These are phyloP conservation scores for Argyrosomus japonicus DNA, from an alignment of 2,113 vertebrate species.

Conservation along the genomic window DNA sequence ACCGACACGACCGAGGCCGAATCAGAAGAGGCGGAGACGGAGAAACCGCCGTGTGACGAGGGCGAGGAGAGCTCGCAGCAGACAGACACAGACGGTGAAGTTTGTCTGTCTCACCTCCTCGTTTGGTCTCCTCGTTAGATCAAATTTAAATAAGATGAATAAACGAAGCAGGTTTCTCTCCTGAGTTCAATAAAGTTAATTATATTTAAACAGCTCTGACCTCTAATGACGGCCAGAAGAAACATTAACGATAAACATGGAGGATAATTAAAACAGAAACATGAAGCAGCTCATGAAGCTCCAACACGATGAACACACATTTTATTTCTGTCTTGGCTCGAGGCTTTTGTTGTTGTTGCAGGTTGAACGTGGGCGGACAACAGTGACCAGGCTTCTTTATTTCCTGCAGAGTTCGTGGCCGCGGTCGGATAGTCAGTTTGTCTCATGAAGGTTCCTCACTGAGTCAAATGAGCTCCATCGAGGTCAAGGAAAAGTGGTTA, in stretches of 20 bases:
- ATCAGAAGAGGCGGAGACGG: constrained; percentile 24
- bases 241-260: neutral
- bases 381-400: too few species aligned
- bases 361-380: too few species aligned
- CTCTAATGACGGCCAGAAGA: neutral
- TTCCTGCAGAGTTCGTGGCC: too few species aligned
- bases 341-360: too few species aligned
- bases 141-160: neutral
- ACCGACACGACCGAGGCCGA: neutral
- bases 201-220: neutral
- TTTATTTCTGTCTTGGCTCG: neutral
- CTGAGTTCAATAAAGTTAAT: constrained; percentile 17
- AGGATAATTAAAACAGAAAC: too few species aligned
- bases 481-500: too few species aligned
- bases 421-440: too few species aligned
- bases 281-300: neutral
- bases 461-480: too few species aligned
- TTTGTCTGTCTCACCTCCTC: neutral
- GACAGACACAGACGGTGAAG: constrained; percentile 53
- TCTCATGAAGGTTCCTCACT: too few species aligned
- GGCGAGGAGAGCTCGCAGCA: constrained; percentile 70
- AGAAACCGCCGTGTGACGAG: constrained; percentile 23
- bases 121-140: neutral
- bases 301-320: too few species aligned
- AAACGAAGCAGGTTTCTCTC: neutral